Percentiles rank a stretch among this genome's conserved stretches.
phyloP scores from a whole-genome alignment of 53 echinoderm and acorn worm genomes.

The Luidia sarsii region DNA sequence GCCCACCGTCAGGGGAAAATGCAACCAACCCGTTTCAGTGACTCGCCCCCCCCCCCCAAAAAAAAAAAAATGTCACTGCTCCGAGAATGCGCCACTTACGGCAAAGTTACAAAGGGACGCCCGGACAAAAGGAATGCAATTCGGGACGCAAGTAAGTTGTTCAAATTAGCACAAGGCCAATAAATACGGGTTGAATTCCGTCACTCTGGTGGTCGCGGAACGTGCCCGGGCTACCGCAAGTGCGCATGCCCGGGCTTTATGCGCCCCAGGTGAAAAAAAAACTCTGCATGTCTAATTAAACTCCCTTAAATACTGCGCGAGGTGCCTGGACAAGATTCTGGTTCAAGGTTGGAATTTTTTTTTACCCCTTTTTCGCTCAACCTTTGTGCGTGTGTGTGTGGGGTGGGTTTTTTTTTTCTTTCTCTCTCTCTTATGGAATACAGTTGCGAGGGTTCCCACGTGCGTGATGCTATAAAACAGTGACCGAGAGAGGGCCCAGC shows the following conservation, averaged over 20 bases:
- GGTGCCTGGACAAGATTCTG: slow-evolving; percentile 55
- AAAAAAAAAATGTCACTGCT: slow-evolving; percentile 28
- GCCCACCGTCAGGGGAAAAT: no score
- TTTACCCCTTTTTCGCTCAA: slow-evolving; percentile 40
- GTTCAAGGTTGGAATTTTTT: slow-evolving; percentile 56
- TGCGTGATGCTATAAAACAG: slow-evolving; percentile 30
- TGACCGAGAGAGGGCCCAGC: slow-evolving; percentile 17
- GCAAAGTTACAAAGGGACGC: slow-evolving; percentile 44
- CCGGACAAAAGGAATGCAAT: slow-evolving; percentile 43
- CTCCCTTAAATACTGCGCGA: slow-evolving; percentile 51
- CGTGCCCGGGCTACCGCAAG: slow-evolving; percentile 46
- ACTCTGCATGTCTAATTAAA: slow-evolving; percentile 54
- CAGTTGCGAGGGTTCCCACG: slow-evolving; percentile 10
- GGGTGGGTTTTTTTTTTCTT: slow-evolving; percentile 1
- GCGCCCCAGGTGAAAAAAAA: slow-evolving; percentile 53
- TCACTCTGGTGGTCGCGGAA: slow-evolving; percentile 47
- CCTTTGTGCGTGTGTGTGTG: no score
- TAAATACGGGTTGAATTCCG: slow-evolving; percentile 49
- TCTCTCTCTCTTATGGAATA: no score
- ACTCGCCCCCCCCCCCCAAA: slow-evolving; percentile 16
- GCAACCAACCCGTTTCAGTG: no score
- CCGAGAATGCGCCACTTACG: slow-evolving; percentile 23
- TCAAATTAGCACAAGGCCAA: slow-evolving; percentile 55
- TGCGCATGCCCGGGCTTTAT: slow-evolving; percentile 52
- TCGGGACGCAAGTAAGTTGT: slow-evolving; percentile 60